Conservation (phyloP, 2,113 vertebrate genomes). For the Ptilonorhynchus violaceus region DNA sequence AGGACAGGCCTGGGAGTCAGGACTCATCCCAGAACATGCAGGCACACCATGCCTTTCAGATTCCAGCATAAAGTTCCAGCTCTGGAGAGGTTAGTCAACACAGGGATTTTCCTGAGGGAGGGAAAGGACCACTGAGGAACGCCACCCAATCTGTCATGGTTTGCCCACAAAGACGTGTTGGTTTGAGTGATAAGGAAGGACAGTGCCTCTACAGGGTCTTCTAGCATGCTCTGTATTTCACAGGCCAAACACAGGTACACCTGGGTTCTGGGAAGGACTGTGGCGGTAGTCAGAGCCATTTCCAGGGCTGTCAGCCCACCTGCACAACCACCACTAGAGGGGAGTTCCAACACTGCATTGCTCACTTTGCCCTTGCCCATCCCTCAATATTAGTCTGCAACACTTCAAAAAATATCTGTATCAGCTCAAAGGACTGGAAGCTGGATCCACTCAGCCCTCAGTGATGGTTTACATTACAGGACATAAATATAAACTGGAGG, state of each 20-base stretch:
- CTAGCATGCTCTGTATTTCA: background rate
- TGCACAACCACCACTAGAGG: background rate
- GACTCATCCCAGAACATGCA: background rate
- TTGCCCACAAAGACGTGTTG: background rate
- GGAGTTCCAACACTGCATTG: background rate
- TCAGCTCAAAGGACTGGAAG: slow-evolving; percentile 29
- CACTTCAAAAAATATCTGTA: background rate
- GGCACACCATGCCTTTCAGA: background rate
- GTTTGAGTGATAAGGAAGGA: background rate
- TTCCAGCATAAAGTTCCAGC: background rate
- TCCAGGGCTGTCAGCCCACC: background rate
- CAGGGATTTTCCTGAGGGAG: background rate
- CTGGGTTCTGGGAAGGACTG: background rate
- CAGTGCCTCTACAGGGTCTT: background rate
- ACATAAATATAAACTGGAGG: slow-evolving; percentile 22
- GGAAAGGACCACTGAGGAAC: background rate
- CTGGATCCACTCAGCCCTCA: background rate
- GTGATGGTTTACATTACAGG: slow-evolving; percentile 22
- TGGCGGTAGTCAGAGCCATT: background rate
- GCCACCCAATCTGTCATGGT: background rate
- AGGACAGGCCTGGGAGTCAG: background rate
- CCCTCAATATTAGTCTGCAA: background rate
- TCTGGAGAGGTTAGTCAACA: background rate
- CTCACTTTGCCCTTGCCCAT: background rate
- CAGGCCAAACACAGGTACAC: background rate